Evolutionary conservation across 2,888 invertebrate genomes (phyloP), one percentile per base, ranked within the genome.

Genomic region (Torymus tubicola): DNA sequence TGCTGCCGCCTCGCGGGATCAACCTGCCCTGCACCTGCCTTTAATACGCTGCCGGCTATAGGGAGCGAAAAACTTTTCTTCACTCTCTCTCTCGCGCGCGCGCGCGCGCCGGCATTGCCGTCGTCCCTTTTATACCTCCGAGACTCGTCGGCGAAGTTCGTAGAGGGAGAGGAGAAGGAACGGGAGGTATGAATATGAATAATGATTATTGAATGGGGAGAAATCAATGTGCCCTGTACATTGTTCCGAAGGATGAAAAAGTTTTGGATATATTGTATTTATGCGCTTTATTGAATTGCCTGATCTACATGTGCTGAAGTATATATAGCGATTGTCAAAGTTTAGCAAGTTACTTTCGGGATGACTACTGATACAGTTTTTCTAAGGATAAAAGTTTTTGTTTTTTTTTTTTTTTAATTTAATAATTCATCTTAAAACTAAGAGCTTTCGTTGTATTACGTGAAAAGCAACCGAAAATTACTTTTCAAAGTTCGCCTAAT

Each of bases 11-110:
- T 42, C 42, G 8, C 42, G 84, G 85, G 85, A 87, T 87, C 86
- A 86, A 84, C 82, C 82, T 67, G 60, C 78, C 71, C 71, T 78
- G 80, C 85, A 87, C 86, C 87, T 87, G 86, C 83, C 83, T 86
- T 85, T 80, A 80, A 77, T 82, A 82, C 71, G 53, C 80, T n/a
- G 55, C 42, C 42, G 42, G 42, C 42, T 42, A 31, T 42, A 31
- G 73, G 73, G 71, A 70, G 18, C 65, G 77, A 31, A 58, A 80
- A 82, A 78, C 80, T 80, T 82, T 82, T 77, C 80, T 74, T 67
- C 12, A 52, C 50, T n/a, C 58, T 67, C 12, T 24, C 50, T n/a
- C 58, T 12, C 3, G 42, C 14, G 67, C 2, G 12, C n/a, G 52
- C 24, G 1, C 11, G 64, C 21, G 14, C n/a, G 31, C 21, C 63